phyloP scores from a whole-genome alignment of 1,140 invertebrate species.

The Eriosoma lanigerum region DNA sequence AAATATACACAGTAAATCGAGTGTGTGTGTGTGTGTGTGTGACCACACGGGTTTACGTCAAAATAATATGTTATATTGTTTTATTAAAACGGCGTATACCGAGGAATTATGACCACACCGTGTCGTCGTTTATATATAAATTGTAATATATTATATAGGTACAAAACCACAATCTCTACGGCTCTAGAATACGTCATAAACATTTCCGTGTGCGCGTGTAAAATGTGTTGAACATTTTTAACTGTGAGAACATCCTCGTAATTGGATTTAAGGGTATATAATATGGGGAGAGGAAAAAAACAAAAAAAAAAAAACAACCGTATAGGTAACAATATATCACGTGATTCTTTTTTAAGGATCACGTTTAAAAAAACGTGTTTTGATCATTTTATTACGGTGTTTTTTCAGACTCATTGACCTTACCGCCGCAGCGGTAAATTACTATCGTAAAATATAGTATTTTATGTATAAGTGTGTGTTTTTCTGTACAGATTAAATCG shows the following conservation, averaged over 20 bases:
- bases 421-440: not conserved
- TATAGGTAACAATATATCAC: not conserved
- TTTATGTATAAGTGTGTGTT: no score
- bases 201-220: not conserved
- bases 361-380: constrained; percentile 30
- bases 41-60: constrained; percentile 8
- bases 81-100: not conserved
- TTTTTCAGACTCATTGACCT: constrained; percentile 8
- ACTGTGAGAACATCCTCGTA: constrained; percentile 28
- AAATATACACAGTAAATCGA: not conserved
- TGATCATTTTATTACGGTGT: not conserved
- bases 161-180: not conserved
- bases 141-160: not conserved
- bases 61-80: constrained; percentile 32
- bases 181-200: not conserved
- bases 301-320: not conserved
- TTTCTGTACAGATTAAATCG: no score
- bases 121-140: not conserved
- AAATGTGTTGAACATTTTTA: constrained; percentile 28
- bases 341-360: constrained; percentile 15
- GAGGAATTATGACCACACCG: constrained; percentile 20
- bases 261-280: constrained; percentile 43
- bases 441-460: not conserved
- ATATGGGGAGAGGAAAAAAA: not conserved
- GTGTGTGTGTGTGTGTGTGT: not conserved